These are phyloP conservation scores for Drosophila nigricruria DNA, from an alignment of 2,888 invertebrate species.

Conservation along the genomic window DNA sequence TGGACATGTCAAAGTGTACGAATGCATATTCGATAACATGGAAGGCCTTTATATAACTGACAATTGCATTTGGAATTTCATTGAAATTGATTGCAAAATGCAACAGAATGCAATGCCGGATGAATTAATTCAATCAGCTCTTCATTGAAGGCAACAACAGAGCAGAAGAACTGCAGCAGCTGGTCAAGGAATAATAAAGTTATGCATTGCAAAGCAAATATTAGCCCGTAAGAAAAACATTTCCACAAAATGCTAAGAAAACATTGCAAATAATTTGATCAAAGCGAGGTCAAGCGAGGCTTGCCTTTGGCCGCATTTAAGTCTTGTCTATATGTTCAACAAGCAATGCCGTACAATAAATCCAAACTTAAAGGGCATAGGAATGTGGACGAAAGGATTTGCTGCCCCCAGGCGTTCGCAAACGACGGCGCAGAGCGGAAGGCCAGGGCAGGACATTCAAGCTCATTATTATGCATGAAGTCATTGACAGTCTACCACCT, in stretches of 20 bases:
- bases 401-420: slow-evolving; percentile 33
- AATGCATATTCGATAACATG: slow-evolving; percentile 32
- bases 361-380: slow-evolving; percentile 64
- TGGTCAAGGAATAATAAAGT: slow-evolving; percentile 51
- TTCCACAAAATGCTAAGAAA: slow-evolving; percentile 60
- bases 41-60: slow-evolving; percentile 12
- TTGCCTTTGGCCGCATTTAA: slow-evolving; percentile 64
- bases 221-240: slow-evolving; percentile 42
- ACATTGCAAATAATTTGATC: slow-evolving; percentile 56
- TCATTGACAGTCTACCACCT: slow-evolving; percentile 77
- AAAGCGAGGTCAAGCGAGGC: slow-evolving; percentile 40
- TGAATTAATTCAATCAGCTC: slow-evolving; percentile 61
- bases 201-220: slow-evolving; percentile 66
- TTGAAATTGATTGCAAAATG: slow-evolving; percentile 65
- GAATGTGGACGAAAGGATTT: slow-evolving; percentile 56
- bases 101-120: slow-evolving; percentile 33
- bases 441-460: slow-evolving; percentile 31
- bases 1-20: slow-evolving; percentile 6
- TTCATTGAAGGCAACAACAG: slow-evolving; percentile 21
- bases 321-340: slow-evolving; percentile 51
- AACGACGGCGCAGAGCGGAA: slow-evolving; percentile 9
- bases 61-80: slow-evolving; percentile 54
- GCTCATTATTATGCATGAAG: slow-evolving; percentile 79
- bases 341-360: slow-evolving; percentile 66
- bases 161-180: slow-evolving; percentile 36